Percentiles rank a stretch among this genome's conserved stretches.
Conservation (phyloP, 2,888 invertebrate genomes). For the Latrodectus elegans region DNA sequence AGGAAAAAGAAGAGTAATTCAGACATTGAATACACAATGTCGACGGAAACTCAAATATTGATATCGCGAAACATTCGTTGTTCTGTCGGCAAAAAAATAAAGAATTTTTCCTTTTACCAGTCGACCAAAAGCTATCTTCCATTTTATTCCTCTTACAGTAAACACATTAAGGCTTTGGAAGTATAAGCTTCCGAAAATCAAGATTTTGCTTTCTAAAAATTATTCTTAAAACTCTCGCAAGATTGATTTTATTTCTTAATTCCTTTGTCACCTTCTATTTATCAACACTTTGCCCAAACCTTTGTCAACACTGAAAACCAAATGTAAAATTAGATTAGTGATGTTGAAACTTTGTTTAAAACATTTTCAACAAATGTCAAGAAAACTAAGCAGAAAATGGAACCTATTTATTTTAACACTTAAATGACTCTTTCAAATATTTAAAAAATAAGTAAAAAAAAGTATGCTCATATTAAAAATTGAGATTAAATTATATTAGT, state of each 20-base stretch:
- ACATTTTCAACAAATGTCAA: neutral
- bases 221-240: neutral
- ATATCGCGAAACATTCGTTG: neutral
- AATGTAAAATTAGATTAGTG: slow-evolving; percentile 1
- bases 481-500: too few species aligned
- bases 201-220: neutral
- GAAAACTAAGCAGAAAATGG: too few species aligned
- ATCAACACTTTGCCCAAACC: neutral
- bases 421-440: too few species aligned
- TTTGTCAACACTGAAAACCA: neutral
- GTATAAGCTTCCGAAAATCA: neutral
- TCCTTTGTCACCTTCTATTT: neutral
- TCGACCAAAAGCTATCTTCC: neutral
- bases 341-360: neutral
- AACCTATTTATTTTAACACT: too few species aligned
- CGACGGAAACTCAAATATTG: slow-evolving; percentile 36
- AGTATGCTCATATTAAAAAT: too few species aligned
- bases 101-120: neutral
- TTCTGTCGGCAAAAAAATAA: neutral
- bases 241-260: neutral
- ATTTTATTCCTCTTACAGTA: neutral
- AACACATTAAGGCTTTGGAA: neutral
- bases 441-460: too few species aligned
- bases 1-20: neutral
- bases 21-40: slow-evolving; percentile 6